These are phyloP conservation scores for Sphaeramia orbicularis DNA, from an alignment of 2,797 vertebrate genomes.

Conservation along the genomic window DNA sequence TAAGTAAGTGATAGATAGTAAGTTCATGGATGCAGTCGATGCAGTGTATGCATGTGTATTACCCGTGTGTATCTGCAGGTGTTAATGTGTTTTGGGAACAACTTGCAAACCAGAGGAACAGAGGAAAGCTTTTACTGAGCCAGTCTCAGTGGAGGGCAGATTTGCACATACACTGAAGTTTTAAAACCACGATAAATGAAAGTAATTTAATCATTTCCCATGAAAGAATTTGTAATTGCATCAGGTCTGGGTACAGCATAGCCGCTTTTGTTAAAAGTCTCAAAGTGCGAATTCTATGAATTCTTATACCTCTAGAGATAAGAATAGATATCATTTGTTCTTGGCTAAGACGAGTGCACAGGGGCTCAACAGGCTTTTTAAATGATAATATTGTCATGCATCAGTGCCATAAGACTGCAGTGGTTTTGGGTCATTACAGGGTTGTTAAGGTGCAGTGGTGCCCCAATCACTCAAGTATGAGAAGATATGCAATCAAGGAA, in stretches of 20 bases:
- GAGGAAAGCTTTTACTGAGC: conserved; percentile 45
- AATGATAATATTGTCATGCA: conserved; percentile 76
- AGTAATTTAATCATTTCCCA: conserved; percentile 65
- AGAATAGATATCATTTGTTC: conserved; percentile 59
- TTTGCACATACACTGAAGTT: conserved; percentile 56
- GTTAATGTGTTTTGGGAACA: conserved; percentile 50
- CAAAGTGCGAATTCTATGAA: conserved; percentile 68
- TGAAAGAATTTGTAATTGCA: conserved; percentile 62
- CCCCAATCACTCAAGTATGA: conserved; percentile 52
- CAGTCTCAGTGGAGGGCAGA: conserved; percentile 44
- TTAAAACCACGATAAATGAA: conserved; percentile 59
- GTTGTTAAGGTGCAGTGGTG: conserved; percentile 70
- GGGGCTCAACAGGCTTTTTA: conserved; percentile 60
- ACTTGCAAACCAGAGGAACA: conserved; percentile 22
- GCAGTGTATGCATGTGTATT: background rate
- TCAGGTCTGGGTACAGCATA: conserved; percentile 1
- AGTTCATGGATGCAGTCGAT: conserved; percentile 11
- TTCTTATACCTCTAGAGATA: conserved; percentile 66
- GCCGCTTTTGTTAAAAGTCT: conserved; percentile 64
- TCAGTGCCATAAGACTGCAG: conserved; percentile 65
- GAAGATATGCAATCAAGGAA: conserved; percentile 64
- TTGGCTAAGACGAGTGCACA: conserved; percentile 40
- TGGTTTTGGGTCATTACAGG: conserved; percentile 71
- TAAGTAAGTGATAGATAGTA: conserved; percentile 46
- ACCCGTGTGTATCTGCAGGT: conserved; percentile 20